These are phyloP conservation scores for Gryllus longicercus DNA, from an alignment of 2,888 invertebrate genomes.

Conservation along the genomic window DNA sequence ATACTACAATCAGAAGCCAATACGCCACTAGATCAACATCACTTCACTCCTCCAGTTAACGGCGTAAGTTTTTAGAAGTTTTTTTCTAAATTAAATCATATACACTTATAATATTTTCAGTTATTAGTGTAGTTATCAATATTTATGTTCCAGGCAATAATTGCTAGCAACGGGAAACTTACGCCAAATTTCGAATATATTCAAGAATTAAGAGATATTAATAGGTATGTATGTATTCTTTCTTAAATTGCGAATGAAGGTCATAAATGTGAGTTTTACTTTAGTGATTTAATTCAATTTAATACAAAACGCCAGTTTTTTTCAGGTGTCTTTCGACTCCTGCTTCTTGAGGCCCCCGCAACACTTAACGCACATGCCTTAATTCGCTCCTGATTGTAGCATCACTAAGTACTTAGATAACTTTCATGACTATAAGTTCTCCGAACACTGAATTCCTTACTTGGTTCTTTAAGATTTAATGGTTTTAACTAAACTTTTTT, in stretches of 20 bases:
- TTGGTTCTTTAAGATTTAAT: no score
- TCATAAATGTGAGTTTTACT: no score
- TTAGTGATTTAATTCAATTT: no score
- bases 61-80: slow-evolving; percentile 52
- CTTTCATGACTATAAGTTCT: no score
- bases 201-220: slow-evolving; percentile 72
- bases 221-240: slow-evolving; percentile 50
- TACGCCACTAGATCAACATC: slow-evolving; percentile 71
- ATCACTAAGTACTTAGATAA: no score
- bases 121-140: background rate
- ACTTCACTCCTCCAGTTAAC: slow-evolving; percentile 67
- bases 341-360: no score
- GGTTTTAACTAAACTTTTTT: no score
- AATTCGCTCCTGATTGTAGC: no score
- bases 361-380: no score
- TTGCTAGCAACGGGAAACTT: slow-evolving; percentile 89
- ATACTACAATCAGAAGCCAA: slow-evolving; percentile 83
- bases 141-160: slow-evolving; percentile 72
- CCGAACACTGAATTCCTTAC: no score
- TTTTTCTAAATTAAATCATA: background rate
- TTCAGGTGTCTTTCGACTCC: no score
- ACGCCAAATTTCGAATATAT: slow-evolving; percentile 95
- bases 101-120: background rate
- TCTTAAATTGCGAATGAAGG: background rate
- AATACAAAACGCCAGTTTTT: no score